Evolutionary conservation across 2,888 invertebrate genomes (phyloP), one percentile per base, ranked within the genome.

Genomic region (Hedychridium roseum): DNA sequence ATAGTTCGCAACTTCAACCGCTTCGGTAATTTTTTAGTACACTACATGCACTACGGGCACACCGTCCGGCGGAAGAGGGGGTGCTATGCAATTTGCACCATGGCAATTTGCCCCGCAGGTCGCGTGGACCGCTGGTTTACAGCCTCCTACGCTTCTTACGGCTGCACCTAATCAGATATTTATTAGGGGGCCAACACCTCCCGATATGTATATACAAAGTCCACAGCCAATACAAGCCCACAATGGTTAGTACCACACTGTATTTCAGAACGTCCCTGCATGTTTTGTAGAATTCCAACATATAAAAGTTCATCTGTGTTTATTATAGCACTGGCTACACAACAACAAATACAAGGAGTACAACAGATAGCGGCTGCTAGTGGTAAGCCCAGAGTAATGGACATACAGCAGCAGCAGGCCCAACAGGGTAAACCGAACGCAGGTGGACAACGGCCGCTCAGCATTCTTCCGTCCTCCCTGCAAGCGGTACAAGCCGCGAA

Each of bases 171-270:
- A 91, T 80, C 90, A 89, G 4, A 92, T 93, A 67, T 89, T 90
- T 76, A 92, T 94, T 59, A 81, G 93, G 28, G 90, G 91, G 14
- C 84, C 89, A 0, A 72, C 79, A 1, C 92, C 91, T 71, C 86
- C 88, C 1, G 92, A 92, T 72, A 91, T 94, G 90, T 93, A 91
- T 73, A 92, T 94, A 64, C 90, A 90, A 66, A 89, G 88, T 60
- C 91, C 92, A 9, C 86, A 86, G 54, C 80, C 84, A 0, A 83
- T 88, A 44, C 88, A 87, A 70, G 80, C 87, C 60, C 87, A 86
- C 62, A 88, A 88, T 79, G 86, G 88, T 88, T 79, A 82, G 84
- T 81, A 26, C 15, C 16, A 2, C 12, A 5, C 17, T 17, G 34
- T 18, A 11, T 43, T 14, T 5, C 4, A 12, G 35, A 28, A 32